phyloP scores from a whole-genome alignment of 2,113 vertebrate genomes.

The Drymodes brunneopygia region DNA sequence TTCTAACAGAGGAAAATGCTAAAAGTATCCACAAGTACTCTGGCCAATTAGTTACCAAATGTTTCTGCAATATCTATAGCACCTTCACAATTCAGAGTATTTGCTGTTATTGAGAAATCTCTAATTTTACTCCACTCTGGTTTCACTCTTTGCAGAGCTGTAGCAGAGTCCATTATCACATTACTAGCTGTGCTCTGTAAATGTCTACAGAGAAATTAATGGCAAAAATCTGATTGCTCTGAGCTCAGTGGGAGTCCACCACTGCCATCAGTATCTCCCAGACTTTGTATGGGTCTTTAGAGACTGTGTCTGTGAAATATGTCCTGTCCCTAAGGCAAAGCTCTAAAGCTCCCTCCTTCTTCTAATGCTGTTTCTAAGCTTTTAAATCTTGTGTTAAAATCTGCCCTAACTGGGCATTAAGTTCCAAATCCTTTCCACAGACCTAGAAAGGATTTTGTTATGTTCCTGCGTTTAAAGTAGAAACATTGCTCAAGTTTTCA shows the following conservation, averaged over 20 bases:
- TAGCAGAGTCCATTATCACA: background rate
- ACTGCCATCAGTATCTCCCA: background rate
- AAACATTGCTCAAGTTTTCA: background rate
- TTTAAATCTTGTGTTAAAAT: background rate
- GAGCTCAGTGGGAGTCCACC: background rate
- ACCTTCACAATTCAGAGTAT: background rate
- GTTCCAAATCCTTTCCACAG: background rate
- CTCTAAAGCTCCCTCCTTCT: background rate
- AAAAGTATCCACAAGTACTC: background rate
- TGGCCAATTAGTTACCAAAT: background rate
- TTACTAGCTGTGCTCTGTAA: background rate
- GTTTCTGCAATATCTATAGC: background rate
- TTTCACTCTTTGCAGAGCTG: background rate
- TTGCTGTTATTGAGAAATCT: background rate
- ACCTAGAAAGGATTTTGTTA: background rate
- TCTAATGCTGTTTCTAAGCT: background rate
- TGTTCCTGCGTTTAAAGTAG: background rate
- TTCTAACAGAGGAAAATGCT: background rate
- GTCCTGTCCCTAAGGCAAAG: background rate
- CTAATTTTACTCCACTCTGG: background rate
- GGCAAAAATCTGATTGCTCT: background rate
- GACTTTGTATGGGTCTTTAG: background rate
- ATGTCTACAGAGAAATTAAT: background rate
- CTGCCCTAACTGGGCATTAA: background rate
- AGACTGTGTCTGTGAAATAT: background rate